Percentiles rank a stretch among this genome's conserved stretches.
These are phyloP conservation scores for Sorex fumeus DNA, from an alignment of 2,113 vertebrate species.

Conservation along the genomic window DNA sequence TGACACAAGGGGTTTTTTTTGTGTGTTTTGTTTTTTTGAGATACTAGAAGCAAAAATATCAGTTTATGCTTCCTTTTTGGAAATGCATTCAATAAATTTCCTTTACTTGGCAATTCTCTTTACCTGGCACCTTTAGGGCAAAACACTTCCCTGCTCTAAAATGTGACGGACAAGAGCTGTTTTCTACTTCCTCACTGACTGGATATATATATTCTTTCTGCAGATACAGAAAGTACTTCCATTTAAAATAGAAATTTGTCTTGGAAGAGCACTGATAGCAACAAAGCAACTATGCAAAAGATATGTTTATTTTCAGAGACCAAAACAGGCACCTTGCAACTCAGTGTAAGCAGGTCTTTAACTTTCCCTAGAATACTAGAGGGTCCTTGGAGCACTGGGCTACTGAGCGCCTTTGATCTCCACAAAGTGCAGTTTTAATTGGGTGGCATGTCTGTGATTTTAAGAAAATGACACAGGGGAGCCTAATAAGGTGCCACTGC, in stretches of 20 bases:
- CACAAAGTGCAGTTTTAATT: constrained; percentile 65
- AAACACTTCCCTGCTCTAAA: constrained; percentile 76
- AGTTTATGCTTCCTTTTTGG: constrained; percentile 73
- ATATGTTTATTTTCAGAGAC: constrained; percentile 21
- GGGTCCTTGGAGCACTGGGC: not conserved
- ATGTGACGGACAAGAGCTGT: constrained; percentile 48
- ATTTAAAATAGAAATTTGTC: constrained; percentile 66
- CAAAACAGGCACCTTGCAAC: not conserved
- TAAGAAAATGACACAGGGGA: constrained; percentile 59
- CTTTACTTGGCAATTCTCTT: constrained; percentile 81
- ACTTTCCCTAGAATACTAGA: not conserved
- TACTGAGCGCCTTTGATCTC: not conserved
- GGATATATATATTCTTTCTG: constrained; percentile 76
- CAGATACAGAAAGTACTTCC: constrained; percentile 57
- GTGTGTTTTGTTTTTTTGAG: constrained; percentile 57
- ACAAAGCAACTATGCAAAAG: not conserved
- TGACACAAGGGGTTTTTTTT: not conserved
- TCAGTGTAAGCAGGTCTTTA: not conserved
- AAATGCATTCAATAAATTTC: constrained; percentile 77
- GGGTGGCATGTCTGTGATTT: constrained; percentile 70
- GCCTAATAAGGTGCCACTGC: constrained; percentile 67
- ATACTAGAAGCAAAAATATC: constrained; percentile 68
- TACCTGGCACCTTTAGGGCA: constrained; percentile 80
- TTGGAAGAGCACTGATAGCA: constrained; percentile 58
- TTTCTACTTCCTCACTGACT: constrained; percentile 64